A percentile compares a stretch with the other conserved stretches of the same genome.
Conservation (phyloP, 2,888 invertebrate genomes). For the Formica aserva region DNA sequence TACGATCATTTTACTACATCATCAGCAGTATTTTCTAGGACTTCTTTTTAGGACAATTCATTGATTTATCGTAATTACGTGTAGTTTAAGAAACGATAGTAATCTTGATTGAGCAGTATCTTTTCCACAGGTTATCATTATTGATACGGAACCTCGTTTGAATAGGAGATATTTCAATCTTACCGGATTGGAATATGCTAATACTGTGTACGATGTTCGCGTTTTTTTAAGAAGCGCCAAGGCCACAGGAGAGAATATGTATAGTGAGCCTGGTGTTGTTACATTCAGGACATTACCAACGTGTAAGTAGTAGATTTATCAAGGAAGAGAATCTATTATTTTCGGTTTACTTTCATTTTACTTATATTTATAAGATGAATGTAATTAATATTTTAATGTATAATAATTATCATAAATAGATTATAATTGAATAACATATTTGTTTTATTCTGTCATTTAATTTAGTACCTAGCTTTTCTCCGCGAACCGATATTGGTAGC, state of each 20-base stretch:
- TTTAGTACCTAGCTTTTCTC: conserved; percentile 89
- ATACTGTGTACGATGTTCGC: conserved; percentile 91
- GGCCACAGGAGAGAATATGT: conserved; percentile 86
- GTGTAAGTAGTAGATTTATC: conserved; percentile 75
- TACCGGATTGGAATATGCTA: conserved; percentile 88
- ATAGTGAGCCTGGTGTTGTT: conserved; percentile 90
- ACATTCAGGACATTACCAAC: conserved; percentile 88
- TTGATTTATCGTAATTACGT: not conserved
- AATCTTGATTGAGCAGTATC: conserved; percentile 12
- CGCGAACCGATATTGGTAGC: conserved; percentile 90
- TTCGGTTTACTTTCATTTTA: not conserved
- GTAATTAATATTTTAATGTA: conserved; percentile 2
- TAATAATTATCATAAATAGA: not conserved
- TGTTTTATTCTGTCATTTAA: conserved; percentile 2
- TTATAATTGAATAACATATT: not conserved
- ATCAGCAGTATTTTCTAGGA: not conserved
- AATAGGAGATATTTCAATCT: conserved; percentile 85
- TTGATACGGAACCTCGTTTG: conserved; percentile 80
- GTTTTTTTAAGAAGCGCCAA: conserved; percentile 89
- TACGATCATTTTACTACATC: conserved; percentile 78
- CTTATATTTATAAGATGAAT: conserved; percentile 6
- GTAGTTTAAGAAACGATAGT: not conserved
- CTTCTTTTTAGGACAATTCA: not conserved
- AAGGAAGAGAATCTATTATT: not conserved
- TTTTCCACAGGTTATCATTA: conserved; percentile 77